phyloP scores from a whole-genome alignment of 2,888 invertebrate genomes.

The Rhopalosiphum nymphaeae region DNA sequence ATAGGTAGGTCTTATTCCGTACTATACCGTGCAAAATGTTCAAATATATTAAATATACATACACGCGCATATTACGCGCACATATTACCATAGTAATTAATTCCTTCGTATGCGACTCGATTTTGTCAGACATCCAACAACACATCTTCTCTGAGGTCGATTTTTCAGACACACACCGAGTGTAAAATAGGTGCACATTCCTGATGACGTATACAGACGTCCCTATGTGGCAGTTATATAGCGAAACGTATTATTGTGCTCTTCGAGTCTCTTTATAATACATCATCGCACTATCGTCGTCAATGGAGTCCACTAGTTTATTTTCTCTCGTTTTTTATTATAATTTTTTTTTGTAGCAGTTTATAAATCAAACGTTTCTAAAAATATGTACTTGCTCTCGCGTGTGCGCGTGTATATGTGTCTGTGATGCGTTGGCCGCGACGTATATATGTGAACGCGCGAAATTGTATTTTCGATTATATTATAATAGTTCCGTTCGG shows the following conservation, averaged over 20 bases:
- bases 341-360: background rate
- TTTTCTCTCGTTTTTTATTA: slow-evolving; percentile 23
- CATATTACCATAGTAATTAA: background rate
- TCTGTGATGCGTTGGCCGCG: background rate
- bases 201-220: background rate
- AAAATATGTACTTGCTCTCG: background rate
- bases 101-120: background rate
- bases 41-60: background rate
- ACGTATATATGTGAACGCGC: background rate
- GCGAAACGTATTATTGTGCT: slow-evolving; percentile 11
- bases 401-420: background rate
- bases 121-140: slow-evolving; percentile 45
- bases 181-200: slow-evolving; percentile 49
- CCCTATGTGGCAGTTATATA: slow-evolving; percentile 4
- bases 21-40: background rate
- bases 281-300: background rate
- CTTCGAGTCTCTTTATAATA: slow-evolving; percentile 14
- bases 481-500: background rate
- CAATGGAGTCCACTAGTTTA: background rate
- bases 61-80: background rate
- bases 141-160: slow-evolving; percentile 25
- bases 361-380: slow-evolving; percentile 42
- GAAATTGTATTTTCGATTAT: background rate
- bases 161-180: slow-evolving; percentile 11
- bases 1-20: background rate